Percentiles rank a stretch among this genome's conserved stretches.
Conservation (phyloP, 2,888 invertebrate genomes). For the Rotaria magnacalcarata region DNA sequence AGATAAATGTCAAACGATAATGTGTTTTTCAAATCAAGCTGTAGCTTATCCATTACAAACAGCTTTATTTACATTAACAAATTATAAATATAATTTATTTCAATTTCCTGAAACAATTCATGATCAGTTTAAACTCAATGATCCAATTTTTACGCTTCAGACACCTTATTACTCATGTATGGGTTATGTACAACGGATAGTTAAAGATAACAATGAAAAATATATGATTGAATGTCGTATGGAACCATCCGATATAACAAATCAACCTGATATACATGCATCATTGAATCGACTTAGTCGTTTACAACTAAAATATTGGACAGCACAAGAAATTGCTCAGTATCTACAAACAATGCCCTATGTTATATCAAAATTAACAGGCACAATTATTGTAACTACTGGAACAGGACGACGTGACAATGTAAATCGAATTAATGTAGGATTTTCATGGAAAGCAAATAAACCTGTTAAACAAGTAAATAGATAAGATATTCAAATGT, state of each 20-base stretch:
- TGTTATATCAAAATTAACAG: slow-evolving; percentile 34
- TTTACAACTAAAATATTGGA: not conserved
- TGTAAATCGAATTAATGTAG: not conserved
- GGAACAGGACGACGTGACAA: not conserved
- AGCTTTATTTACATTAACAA: not conserved
- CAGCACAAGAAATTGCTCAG: slow-evolving; percentile 19
- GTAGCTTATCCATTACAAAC: slow-evolving; percentile 18
- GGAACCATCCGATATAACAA: not conserved
- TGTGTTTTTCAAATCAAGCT: slow-evolving; percentile 29
- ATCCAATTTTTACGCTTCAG: not conserved
- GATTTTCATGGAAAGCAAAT: slow-evolving; percentile 31
- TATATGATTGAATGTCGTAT: slow-evolving; percentile 15
- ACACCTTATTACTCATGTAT: slow-evolving; percentile 12
- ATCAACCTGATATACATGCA: slow-evolving; percentile 27
- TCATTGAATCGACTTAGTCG: not conserved
- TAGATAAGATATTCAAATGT: not conserved
- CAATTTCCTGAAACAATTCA: slow-evolving; percentile 16
- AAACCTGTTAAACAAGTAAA: slow-evolving; percentile 14
- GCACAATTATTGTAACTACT: not conserved
- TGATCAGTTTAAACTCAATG: not conserved
- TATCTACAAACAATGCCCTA: slow-evolving; percentile 6
- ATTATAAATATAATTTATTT: slow-evolving; percentile 27
- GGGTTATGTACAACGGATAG: not conserved
- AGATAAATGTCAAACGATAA: slow-evolving; percentile 5
- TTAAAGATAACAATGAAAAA: not conserved